Evolutionary conservation across 2,888 invertebrate species (phyloP).

Genomic region (Amiota communis): DNA sequence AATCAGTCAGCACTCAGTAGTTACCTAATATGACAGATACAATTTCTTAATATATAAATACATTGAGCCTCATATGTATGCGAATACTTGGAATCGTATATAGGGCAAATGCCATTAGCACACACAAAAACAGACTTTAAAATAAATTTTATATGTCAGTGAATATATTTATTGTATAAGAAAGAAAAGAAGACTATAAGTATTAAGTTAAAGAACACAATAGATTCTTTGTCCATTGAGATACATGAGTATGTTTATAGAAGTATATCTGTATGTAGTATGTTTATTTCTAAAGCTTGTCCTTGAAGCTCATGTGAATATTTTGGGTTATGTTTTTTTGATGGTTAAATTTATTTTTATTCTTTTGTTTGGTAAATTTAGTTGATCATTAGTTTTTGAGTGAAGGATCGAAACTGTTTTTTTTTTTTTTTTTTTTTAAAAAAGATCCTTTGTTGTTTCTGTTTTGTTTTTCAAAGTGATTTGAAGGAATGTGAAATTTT

Average conservation of each 20-base stretch:
- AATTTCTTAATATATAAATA: background rate
- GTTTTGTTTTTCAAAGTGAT: background rate
- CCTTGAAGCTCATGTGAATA: conserved; percentile 63
- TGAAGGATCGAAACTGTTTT: too few relatives aligned
- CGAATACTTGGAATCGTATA: conserved; percentile 66
- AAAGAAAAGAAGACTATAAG: background rate
- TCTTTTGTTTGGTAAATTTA: too few relatives aligned
- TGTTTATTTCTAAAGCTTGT: conserved; percentile 49
- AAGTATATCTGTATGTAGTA: conserved; percentile 31
- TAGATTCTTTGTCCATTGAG: conserved; percentile 50
- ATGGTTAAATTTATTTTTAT: too few relatives aligned
- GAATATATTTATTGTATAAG: conserved; percentile 30
- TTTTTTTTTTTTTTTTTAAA: too few relatives aligned
- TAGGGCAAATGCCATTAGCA: conserved; percentile 71
- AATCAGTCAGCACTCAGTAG: conserved; percentile 31
- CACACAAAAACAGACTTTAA: conserved; percentile 33
- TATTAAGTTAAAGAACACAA: conserved; percentile 43
- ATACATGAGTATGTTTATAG: conserved; percentile 29
- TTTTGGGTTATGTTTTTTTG: conserved; percentile 1
- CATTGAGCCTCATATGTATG: conserved; percentile 18
- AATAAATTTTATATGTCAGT: conserved; percentile 1
- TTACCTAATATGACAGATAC: conserved; percentile 54
- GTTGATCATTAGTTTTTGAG: too few relatives aligned
- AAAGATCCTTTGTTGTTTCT: background rate
- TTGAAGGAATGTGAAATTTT: too few relatives aligned